phyloP scores from a whole-genome alignment of 2,888 invertebrate genomes.

The Conistra vaccinii region DNA sequence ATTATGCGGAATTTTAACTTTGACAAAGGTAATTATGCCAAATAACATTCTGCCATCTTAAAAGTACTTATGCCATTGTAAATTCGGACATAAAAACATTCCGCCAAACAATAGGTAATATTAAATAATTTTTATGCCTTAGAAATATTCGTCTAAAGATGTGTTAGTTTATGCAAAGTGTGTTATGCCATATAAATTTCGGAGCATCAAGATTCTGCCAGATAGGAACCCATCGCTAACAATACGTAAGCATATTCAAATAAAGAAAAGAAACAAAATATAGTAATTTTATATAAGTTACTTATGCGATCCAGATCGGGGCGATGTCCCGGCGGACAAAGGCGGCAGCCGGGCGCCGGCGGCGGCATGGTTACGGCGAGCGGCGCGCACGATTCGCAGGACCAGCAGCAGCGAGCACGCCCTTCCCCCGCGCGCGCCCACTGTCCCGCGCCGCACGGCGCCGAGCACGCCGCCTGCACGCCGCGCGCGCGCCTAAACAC shows the following conservation, averaged over 20 bases:
- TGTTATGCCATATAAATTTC: too few relatives aligned
- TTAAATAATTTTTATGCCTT: too few relatives aligned
- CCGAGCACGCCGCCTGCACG: conserved; percentile 82
- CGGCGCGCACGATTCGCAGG: conserved; percentile 92
- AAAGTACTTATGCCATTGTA: too few relatives aligned
- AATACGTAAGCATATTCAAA: neutral
- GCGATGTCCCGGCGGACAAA: conserved; percentile 92
- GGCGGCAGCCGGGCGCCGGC: conserved; percentile 81
- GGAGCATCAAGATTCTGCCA: too few relatives aligned
- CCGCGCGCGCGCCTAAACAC: conserved; percentile 78
- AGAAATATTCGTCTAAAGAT: too few relatives aligned
- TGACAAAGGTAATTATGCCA: too few relatives aligned
- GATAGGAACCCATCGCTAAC: too few relatives aligned
- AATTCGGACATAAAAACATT: too few relatives aligned
- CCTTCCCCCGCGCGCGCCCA: conserved; percentile 86
- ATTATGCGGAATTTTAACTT: too few relatives aligned
- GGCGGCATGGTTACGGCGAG: conserved; percentile 88
- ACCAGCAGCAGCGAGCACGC: conserved; percentile 94
- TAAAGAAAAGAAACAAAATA: neutral
- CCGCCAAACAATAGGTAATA: too few relatives aligned
- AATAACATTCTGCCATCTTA: too few relatives aligned
- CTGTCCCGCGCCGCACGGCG: conserved; percentile 80
- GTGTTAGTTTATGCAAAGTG: too few relatives aligned
- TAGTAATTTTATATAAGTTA: neutral
- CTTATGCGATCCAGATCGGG: conserved; percentile 92